Evolutionary conservation across 2,797 vertebrate species (phyloP), one percentile per base, ranked within the genome.

Genomic region (Rallus crepitans): DNA sequence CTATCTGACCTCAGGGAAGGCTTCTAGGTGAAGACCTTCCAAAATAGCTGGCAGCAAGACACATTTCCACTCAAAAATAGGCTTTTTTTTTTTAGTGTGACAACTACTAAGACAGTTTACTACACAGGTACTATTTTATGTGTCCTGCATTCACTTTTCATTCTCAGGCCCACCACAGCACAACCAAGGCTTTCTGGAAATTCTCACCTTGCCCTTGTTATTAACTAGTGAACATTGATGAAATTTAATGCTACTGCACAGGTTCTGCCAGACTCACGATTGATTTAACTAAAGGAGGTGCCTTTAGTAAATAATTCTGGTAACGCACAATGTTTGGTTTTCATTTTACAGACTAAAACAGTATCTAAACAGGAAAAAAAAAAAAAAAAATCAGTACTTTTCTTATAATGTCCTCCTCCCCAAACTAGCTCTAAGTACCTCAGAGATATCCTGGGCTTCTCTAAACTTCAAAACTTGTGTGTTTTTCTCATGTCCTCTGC

Each of bases 321-420:
- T 56, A 64, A 82, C 11, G 14, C 7, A 24, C 11, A 55, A 83
- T 17, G 16, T 48, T 91, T 53, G 12, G 4, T 5, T 82, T 95
- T 72, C 47, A 61, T 72, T 94, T 59, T 37, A 69, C 27, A 63
- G 63, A 69, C 53, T 45, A 15, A 88, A 69, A 64, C 93, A 42
- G 7, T 55, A 76, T 14, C 21, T 72, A 66, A 52, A 60, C 52
- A 18, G 42, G 42, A 0, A 35, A 90, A 70, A 63, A 79, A 90
- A 70, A 63, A 79, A 90, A 70, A 63, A 79, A 82, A 28, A 23
- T 5, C 5, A 30, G 9, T 40, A 80, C 1, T 0, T 86, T 75
- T 35, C 35, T 79, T 79, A 14, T 3, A 75, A 75, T 0, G 0
- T 13, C 30, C 30, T 69, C 1, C 0, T 69, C 1, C 0, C 40